Evolutionary conservation across 2,113 vertebrate genomes (phyloP), one percentile per base, ranked within the genome.

Genomic region (Notarius quadriscutis): DNA sequence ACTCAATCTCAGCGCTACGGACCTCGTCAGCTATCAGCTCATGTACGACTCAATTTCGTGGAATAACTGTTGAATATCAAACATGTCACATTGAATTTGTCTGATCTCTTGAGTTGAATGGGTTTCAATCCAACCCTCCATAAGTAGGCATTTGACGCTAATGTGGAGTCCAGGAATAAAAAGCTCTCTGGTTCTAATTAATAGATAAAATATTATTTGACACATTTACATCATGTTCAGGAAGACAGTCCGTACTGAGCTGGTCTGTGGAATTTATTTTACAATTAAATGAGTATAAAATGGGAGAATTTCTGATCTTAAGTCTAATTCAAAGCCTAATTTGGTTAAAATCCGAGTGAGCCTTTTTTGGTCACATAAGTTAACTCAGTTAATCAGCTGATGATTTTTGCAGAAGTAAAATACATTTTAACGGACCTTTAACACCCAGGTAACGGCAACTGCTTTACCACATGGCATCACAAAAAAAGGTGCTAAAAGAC

Each of bases 391-490:
- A 12, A 53, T 53, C 17, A 79, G n/a, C 9, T 53, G 50, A 86
- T 80, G 50, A 62, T 82, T 82, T 87, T 60, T 62, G 17, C 34
- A 82, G 34, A 60, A 62, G 34, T 34, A 55, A 34, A 53, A 48
- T 65, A 11, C 3, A 58, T 20, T 60, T 81, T 11, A 87, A 82
- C 30, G 62, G 55, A 50, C 27, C 14, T 81, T 34, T 87, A 72
- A 71, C 51, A 20, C 25, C 51, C 53, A 72, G 22, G 25, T n/a
- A 65, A 84, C n/a, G 60, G 0, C 15, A 55, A 22, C 11, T 57
- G 86, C 20, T 55, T 83, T 55, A 12, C 60, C 81, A 87, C 57
- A 55, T 67, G 60, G 84, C 12, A 14, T 63, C 50, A 55, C 34
- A 7, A 17, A 53, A 55, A 12, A n/a, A 30, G 17, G 7, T 65